Conservation (phyloP, 2,888 invertebrate species). For the Liposcelis brunnea region DNA sequence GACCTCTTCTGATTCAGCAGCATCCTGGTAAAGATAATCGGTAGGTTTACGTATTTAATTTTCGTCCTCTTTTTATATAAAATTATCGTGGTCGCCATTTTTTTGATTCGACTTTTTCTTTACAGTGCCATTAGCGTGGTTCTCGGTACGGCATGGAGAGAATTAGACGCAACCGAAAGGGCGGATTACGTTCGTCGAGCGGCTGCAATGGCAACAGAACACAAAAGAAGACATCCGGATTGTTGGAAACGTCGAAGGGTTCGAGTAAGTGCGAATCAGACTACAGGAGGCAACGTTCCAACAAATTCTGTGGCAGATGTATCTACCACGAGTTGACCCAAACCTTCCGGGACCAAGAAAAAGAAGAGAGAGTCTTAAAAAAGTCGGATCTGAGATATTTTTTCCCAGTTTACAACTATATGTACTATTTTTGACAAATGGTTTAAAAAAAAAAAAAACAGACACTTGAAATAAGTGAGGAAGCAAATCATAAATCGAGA, state of each 20-base stretch:
- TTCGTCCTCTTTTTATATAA: neutral
- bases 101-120: constrained; percentile 5
- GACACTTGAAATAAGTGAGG: too few relatives aligned
- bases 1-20: constrained; percentile 29
- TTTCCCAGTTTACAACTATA: constrained; percentile 11
- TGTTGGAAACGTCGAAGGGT: constrained; percentile 33
- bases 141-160: constrained; percentile 31
- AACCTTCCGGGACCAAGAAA: neutral
- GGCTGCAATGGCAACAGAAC: constrained; percentile 27
- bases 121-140: constrained; percentile 31
- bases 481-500: too few relatives aligned
- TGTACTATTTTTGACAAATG: constrained; percentile 28
- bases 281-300: constrained; percentile 1
- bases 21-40: constrained; percentile 34
- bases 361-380: constrained; percentile 12
- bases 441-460: constrained; percentile 29
- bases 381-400: neutral
- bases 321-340: constrained; percentile 26
- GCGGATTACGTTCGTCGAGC: constrained; percentile 27
- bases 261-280: constrained; percentile 16
- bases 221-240: constrained; percentile 30
- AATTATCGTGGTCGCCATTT: neutral
- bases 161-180: constrained; percentile 24
- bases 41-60: constrained; percentile 18
- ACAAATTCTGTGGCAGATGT: neutral